phyloP scores from a whole-genome alignment of 2,888 invertebrate genomes.

The Marasmarcha lunaedactyla region DNA sequence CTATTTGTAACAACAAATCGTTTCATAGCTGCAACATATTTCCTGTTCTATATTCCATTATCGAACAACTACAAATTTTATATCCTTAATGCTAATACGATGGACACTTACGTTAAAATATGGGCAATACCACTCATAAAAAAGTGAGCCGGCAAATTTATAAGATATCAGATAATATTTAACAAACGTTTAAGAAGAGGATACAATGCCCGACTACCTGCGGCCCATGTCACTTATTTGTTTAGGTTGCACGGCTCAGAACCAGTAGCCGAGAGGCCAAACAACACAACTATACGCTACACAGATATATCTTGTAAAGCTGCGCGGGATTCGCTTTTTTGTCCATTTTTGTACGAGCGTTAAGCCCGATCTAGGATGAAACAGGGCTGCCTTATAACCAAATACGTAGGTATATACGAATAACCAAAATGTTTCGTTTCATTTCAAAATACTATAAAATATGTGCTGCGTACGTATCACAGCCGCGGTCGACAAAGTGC shows the following conservation, averaged over 20 bases:
- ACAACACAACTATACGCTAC: constrained; percentile 41
- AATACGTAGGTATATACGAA: no score
- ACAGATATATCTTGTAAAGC: constrained; percentile 27
- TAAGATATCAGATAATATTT: constrained; percentile 61
- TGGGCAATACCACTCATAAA: neutral
- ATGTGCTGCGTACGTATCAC: no score
- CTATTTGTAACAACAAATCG: no score
- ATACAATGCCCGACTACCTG: constrained; percentile 57
- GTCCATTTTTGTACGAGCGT: constrained; percentile 35
- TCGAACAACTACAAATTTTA: no score
- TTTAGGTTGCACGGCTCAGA: constrained; percentile 61
- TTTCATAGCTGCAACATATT: no score
- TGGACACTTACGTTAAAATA: neutral
- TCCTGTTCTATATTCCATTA: no score
- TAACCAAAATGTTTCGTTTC: neutral
- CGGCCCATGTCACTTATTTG: constrained; percentile 57
- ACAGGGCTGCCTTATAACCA: constrained; percentile 17
- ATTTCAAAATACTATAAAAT: no score
- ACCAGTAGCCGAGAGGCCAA: constrained; percentile 60
- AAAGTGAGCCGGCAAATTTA: constrained; percentile 17
- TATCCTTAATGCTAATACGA: no score
- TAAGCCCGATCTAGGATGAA: constrained; percentile 1
- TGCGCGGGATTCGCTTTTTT: constrained; percentile 51
- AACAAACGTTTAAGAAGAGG: constrained; percentile 50
- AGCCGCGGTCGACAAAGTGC: constrained; percentile 22